A percentile compares a stretch with the other conserved stretches of the same genome.
These are phyloP conservation scores for Lissocephala sabroskyi DNA, from an alignment of 2,888 invertebrate genomes.

Conservation along the genomic window DNA sequence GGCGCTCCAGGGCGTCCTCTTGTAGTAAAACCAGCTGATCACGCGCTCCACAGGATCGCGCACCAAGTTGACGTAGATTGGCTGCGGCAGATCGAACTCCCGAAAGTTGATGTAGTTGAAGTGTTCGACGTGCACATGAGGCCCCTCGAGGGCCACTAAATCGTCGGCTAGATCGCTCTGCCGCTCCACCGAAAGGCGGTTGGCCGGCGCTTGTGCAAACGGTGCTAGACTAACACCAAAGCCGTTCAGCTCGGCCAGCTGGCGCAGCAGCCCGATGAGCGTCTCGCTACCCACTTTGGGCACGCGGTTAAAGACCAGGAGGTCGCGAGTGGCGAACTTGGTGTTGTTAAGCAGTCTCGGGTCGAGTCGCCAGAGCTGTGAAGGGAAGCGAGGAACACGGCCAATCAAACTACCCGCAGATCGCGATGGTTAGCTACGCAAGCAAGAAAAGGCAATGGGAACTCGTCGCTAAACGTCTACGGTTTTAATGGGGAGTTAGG, in stretches of 20 bases:
- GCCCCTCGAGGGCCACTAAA: constrained; percentile 81
- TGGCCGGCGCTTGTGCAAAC: constrained; percentile 26
- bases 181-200: constrained; percentile 23
- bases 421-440: too few relatives aligned
- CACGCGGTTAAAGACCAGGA: constrained; percentile 76
- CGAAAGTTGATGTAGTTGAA: constrained; percentile 90
- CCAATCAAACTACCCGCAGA: constrained; percentile 2
- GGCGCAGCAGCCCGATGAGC: constrained; percentile 84
- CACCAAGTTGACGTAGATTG: constrained; percentile 90
- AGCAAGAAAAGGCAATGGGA: background rate
- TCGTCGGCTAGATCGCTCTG: constrained; percentile 80
- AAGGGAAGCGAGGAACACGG: background rate
- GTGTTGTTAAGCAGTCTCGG: constrained; percentile 51
- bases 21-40: constrained; percentile 92
- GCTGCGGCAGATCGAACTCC: constrained; percentile 81
- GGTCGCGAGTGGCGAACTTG: constrained; percentile 37
- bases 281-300: constrained; percentile 92
- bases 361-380: constrained; percentile 41
- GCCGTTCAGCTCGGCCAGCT: constrained; percentile 72
- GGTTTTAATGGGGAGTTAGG: background rate
- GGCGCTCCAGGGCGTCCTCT: constrained; percentile 84
- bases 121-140: constrained; percentile 87
- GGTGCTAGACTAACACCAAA: constrained; percentile 77
- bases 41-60: constrained; percentile 90
- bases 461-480: too few relatives aligned